Evolutionary conservation across 2,113 vertebrate genomes (phyloP).

Genomic region (Dromaius novaehollandiae): DNA sequence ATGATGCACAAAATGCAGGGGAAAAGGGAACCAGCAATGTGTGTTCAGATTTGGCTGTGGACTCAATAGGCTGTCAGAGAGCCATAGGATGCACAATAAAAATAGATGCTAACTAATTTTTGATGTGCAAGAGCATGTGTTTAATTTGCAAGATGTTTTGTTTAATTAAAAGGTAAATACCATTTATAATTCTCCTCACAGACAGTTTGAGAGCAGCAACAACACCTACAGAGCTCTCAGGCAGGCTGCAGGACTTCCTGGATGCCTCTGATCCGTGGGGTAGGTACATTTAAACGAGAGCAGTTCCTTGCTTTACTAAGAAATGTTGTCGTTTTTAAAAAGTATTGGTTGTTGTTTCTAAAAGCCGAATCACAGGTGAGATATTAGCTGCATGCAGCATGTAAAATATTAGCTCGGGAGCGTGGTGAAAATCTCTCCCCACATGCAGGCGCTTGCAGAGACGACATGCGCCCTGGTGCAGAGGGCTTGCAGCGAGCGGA

Average conservation of each 20-base stretch:
- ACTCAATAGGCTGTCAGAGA: conserved; percentile 28
- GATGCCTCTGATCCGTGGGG: conserved; percentile 59
- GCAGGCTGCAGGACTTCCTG: conserved; percentile 60
- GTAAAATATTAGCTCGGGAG: background rate
- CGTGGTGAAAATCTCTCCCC: background rate
- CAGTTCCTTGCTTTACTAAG: conserved; percentile 3
- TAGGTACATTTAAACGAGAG: conserved; percentile 57
- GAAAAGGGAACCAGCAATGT: background rate
- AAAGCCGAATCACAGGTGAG: conserved; percentile 9
- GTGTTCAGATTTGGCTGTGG: conserved; percentile 37
- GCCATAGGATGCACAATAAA: conserved; percentile 63
- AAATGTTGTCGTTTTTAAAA: conserved; percentile 43
- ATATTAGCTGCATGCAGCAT: background rate
- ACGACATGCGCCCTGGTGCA: background rate
- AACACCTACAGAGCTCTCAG: conserved; percentile 72
- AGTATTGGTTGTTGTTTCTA: conserved; percentile 50
- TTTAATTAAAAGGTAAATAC: conserved; percentile 83
- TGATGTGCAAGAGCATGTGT: conserved; percentile 76
- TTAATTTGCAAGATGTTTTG: conserved; percentile 78
- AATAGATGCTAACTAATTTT: conserved; percentile 73
- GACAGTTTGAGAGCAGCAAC: conserved; percentile 61
- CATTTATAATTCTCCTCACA: conserved; percentile 77
- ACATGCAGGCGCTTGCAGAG: background rate
- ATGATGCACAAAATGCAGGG: background rate
- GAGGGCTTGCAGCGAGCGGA: background rate